These are phyloP conservation scores for Anas bernieri DNA, from an alignment of 2,797 vertebrate genomes.

Conservation along the genomic window DNA sequence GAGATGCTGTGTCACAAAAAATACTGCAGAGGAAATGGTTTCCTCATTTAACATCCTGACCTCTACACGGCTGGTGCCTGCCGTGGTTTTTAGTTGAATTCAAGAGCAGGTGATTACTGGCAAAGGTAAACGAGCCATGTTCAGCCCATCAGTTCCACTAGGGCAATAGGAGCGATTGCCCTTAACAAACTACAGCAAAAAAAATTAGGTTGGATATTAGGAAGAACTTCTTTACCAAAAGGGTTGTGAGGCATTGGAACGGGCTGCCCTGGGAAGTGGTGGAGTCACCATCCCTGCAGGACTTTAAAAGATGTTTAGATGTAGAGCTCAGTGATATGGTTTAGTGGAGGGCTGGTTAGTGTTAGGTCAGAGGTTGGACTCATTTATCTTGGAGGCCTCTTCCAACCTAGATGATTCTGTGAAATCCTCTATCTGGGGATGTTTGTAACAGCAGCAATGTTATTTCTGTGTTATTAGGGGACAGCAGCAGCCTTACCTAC, in stretches of 20 bases:
- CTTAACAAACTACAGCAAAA: background rate
- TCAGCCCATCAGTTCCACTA: background rate
- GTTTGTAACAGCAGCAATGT: background rate
- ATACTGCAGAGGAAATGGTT: background rate
- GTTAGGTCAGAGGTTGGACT: no score
- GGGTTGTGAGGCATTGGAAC: no score
- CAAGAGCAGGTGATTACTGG: background rate
- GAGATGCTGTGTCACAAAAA: background rate
- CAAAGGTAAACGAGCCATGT: background rate
- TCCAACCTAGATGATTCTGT: no score
- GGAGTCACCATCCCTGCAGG: no score
- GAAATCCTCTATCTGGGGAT: background rate
- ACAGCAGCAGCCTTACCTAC: background rate
- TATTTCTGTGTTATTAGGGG: background rate
- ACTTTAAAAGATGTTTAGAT: no score
- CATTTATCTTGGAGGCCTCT: no score
- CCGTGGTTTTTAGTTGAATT: background rate
- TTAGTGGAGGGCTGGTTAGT: no score
- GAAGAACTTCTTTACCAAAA: no score
- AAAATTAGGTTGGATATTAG: no score
- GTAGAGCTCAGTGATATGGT: no score
- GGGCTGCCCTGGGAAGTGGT: no score
- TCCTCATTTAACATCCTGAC: background rate
- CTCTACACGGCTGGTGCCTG: background rate
- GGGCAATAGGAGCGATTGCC: background rate